These are phyloP conservation scores for Tympanuchus pallidicinctus DNA, from an alignment of 2,113 vertebrate genomes.

Conservation along the genomic window DNA sequence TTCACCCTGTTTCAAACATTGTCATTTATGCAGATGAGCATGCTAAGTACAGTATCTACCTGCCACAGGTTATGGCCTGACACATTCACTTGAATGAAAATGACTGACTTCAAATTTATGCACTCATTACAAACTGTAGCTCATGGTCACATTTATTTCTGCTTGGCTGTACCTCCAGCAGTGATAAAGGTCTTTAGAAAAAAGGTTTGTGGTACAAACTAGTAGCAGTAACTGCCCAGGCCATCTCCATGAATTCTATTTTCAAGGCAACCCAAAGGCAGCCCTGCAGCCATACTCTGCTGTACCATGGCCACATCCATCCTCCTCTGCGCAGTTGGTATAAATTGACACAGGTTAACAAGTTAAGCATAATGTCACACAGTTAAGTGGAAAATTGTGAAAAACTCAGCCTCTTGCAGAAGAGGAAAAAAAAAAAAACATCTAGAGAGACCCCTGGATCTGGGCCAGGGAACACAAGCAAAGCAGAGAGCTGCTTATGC, in stretches of 20 bases:
- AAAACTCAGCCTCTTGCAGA: neutral
- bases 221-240: neutral
- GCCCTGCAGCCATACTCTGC: neutral
- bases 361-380: neutral
- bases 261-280: neutral
- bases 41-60: neutral
- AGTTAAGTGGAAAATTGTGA: neutral
- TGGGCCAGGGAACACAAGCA: neutral
- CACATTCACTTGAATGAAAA: neutral
- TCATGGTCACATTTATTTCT: neutral
- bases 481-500: neutral
- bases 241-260: neutral
- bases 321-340: accelerated
- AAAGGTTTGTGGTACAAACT: neutral
- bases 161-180: neutral
- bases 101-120: neutral
- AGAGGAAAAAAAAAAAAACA: neutral
- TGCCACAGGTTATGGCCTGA: neutral
- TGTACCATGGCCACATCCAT: neutral
- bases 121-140: neutral
- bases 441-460: neutral
- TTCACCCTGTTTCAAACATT: neutral
- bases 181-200: neutral
- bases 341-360: neutral
- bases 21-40: neutral